Percentiles rank a stretch among this genome's conserved stretches.
These are phyloP conservation scores for Catharus fuscescens DNA, from an alignment of 2,113 vertebrate species.

Conservation along the genomic window DNA sequence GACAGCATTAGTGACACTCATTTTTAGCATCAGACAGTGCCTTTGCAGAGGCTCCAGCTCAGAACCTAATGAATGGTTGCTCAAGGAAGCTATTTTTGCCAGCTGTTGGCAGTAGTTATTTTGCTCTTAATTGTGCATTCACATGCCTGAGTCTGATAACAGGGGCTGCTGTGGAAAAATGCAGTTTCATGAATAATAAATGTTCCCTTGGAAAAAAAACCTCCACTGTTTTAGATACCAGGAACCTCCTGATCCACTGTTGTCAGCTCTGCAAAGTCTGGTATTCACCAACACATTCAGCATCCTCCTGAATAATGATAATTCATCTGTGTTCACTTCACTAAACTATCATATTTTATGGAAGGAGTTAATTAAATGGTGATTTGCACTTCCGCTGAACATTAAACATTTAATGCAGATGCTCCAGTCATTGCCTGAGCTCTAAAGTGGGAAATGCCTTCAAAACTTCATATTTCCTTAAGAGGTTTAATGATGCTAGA, in stretches of 20 bases:
- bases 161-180: not conserved
- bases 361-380: constrained; percentile 71
- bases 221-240: not conserved
- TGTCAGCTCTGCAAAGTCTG: constrained; percentile 13
- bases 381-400: constrained; percentile 67
- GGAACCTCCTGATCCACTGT: not conserved
- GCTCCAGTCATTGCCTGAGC: constrained; percentile 59
- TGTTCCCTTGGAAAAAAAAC: not conserved
- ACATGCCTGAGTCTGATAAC: not conserved
- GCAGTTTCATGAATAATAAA: constrained; percentile 35
- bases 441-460: constrained; percentile 61
- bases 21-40: not conserved
- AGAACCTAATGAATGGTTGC: not conserved
- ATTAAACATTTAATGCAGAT: constrained; percentile 71
- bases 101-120: constrained; percentile 32
- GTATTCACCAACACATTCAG: not conserved
- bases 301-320: constrained; percentile 45
- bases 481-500: constrained; percentile 66
- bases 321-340: constrained; percentile 63
- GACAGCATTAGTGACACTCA: not conserved
- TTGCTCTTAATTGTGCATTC: constrained; percentile 21
- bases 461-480: constrained; percentile 68
- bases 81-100: constrained; percentile 8
- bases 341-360: constrained; percentile 67
- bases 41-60: not conserved